Percentiles rank a stretch among this genome's conserved stretches.
phyloP scores from a whole-genome alignment of 2,113 vertebrate species.

The Gambusia holbrooki region DNA sequence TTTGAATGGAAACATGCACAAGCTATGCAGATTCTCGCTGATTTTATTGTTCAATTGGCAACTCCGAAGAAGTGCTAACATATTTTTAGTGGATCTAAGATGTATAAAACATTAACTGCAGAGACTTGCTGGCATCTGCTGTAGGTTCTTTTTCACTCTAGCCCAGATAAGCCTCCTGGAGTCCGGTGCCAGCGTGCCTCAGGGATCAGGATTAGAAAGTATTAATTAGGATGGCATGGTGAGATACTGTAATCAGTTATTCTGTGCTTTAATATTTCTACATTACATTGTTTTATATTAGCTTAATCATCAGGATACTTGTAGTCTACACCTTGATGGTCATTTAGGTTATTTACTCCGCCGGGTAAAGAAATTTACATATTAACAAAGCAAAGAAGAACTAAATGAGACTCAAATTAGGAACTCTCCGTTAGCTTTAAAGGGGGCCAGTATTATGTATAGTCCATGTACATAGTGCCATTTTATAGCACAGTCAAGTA shows the following conservation, averaged over 20 bases:
- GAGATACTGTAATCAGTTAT: neutral
- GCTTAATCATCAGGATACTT: neutral
- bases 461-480: no score
- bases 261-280: neutral
- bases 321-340: neutral
- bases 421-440: neutral
- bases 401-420: neutral
- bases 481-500: no score
- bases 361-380: no score
- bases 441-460: no score
- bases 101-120: neutral
- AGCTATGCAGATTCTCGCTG: neutral
- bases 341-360: neutral
- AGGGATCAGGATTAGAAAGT: neutral
- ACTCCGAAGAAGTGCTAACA: neutral
- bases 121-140: no score
- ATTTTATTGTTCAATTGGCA: neutral
- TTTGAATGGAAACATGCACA: constrained; percentile 5
- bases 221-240: neutral
- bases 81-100: neutral
- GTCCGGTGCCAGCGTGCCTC: neutral
- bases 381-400: no score
- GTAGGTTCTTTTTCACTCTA: neutral
- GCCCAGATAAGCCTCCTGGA: neutral
- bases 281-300: neutral